phyloP scores from a whole-genome alignment of 1,140 invertebrate genomes.

The Pentalonia nigronervosa region DNA sequence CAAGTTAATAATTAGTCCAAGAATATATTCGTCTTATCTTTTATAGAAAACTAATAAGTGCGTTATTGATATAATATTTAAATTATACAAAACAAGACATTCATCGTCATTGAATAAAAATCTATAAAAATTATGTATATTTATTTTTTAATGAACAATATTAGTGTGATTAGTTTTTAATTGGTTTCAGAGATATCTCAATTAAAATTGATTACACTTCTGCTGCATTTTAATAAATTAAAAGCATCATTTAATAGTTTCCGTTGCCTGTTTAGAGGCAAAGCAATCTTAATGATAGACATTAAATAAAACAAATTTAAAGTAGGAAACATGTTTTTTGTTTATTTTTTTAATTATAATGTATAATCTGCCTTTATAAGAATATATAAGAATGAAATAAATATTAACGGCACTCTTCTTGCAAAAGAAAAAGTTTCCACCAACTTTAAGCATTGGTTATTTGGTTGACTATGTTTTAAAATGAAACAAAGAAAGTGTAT shows the following conservation, averaged over 20 bases:
- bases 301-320: slow-evolving; percentile 35
- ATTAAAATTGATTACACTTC: slow-evolving; percentile 6
- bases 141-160: not conserved
- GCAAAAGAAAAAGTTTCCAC: not conserved
- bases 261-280: not conserved
- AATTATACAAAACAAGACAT: not conserved
- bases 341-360: slow-evolving; percentile 41
- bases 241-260: slow-evolving; percentile 3
- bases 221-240: not conserved
- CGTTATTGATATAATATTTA: not conserved
- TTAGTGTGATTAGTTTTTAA: not conserved
- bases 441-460: slow-evolving; percentile 21
- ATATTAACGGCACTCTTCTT: slow-evolving; percentile 1
- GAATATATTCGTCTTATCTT: not conserved
- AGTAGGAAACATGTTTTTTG: slow-evolving; percentile 1
- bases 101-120: not conserved
- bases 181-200: not conserved
- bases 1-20: not conserved
- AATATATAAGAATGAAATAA: slow-evolving; percentile 30
- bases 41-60: not conserved
- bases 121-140: not conserved
- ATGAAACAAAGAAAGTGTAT: not conserved
- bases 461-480: slow-evolving; percentile 11
- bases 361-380: not conserved
- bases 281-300: slow-evolving; percentile 36